Conservation (phyloP, 2,888 invertebrate genomes). For the Lasioglossum malachurum region DNA sequence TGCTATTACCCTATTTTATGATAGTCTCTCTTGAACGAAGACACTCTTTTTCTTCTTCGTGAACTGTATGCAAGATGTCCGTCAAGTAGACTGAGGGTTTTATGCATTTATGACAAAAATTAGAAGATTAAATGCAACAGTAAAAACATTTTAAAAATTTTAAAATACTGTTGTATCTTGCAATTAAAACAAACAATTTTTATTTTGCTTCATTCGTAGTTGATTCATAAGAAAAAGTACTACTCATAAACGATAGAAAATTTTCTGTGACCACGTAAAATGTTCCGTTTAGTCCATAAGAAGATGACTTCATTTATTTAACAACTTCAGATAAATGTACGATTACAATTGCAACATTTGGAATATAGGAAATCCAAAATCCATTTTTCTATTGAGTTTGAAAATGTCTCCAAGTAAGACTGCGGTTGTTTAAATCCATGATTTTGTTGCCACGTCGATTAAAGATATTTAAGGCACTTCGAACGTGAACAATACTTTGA, state of each 20-base stretch:
- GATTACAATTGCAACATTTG: background rate
- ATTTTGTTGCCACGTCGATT: background rate
- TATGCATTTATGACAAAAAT: background rate
- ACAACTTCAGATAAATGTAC: no score
- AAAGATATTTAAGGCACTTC: background rate
- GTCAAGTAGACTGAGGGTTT: background rate
- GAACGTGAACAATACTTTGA: background rate
- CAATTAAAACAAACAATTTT: background rate
- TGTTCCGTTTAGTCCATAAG: no score
- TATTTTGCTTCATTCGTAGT: no score
- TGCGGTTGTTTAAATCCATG: background rate
- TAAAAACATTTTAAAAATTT: background rate
- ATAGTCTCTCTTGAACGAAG: background rate
- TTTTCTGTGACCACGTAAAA: no score
- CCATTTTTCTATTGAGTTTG: background rate
- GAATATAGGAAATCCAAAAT: background rate
- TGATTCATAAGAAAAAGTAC: no score
- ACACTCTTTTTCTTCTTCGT: background rate
- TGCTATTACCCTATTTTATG: background rate
- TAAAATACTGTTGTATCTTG: no score
- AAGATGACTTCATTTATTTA: no score
- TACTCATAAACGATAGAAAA: no score
- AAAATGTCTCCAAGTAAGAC: background rate
- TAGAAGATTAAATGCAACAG: background rate
- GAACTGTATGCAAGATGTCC: background rate